Evolutionary conservation across 2,888 invertebrate species (phyloP).

Genomic region (Syrista parreyssii): DNA sequence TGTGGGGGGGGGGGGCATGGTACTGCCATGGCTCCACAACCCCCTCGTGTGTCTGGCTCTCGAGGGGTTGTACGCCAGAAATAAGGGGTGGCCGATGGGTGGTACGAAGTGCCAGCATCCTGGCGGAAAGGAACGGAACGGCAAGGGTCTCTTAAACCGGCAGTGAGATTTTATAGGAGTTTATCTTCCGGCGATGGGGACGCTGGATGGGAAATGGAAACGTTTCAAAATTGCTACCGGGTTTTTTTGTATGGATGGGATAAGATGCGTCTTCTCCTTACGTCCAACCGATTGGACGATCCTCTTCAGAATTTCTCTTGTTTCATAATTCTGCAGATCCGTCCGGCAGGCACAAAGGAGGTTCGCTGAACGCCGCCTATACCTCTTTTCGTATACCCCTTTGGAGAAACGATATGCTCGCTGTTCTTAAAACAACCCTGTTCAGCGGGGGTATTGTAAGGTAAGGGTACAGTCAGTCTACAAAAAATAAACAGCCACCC

Average conservation of each 20-base stretch:
- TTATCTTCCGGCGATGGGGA: constrained; percentile 54
- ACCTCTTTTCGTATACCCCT: not conserved
- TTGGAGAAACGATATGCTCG: not conserved
- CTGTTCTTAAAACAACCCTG: not conserved
- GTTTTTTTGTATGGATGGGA: constrained; percentile 19
- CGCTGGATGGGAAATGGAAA: constrained; percentile 41
- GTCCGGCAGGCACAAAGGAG: not conserved
- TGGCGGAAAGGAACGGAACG: constrained; percentile 17
- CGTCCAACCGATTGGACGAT: not conserved
- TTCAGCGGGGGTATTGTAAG: not conserved
- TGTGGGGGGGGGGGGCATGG: not conserved
- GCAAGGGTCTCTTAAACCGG: constrained; percentile 44
- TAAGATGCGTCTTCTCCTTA: not conserved
- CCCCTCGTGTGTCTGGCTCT: constrained; percentile 12
- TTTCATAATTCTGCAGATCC: not conserved
- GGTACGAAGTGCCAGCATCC: constrained; percentile 11
- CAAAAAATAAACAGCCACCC: not conserved
- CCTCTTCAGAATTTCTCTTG: not conserved
- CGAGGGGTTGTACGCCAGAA: constrained; percentile 20
- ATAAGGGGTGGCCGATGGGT: not conserved
- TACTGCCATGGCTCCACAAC: not conserved
- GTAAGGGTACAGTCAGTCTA: not conserved
- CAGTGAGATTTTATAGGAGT: constrained; percentile 58
- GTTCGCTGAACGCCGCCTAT: not conserved
- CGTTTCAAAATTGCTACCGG: constrained; percentile 43